These are phyloP conservation scores for Caenorhabditis briggsae DNA, from an alignment of 1,140 invertebrate genomes.

Conservation along the genomic window DNA sequence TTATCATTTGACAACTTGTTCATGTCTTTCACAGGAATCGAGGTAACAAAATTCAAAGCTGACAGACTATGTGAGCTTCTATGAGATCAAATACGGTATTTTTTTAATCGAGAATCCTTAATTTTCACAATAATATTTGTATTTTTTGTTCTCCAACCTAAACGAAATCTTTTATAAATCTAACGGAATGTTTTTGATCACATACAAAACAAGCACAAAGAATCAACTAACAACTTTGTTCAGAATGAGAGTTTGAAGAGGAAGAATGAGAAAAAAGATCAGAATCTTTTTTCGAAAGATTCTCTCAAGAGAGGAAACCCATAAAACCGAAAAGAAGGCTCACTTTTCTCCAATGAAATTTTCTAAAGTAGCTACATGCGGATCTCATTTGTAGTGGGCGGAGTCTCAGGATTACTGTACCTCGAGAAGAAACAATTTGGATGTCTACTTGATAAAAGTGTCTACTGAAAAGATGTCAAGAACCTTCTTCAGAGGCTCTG, in stretches of 20 bases:
- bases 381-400: not conserved
- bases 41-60: too few species aligned
- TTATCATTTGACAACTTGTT: too few species aligned
- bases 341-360: not conserved
- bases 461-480: conserved; percentile 43
- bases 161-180: too few species aligned
- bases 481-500: not conserved
- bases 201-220: too few species aligned
- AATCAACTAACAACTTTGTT: not conserved
- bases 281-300: not conserved
- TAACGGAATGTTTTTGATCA: too few species aligned
- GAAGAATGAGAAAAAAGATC: not conserved
- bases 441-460: conserved; percentile 27
- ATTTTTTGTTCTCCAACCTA: too few species aligned
- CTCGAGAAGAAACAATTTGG: not conserved
- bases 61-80: too few species aligned
- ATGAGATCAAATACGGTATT: too few species aligned
- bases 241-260: not conserved
- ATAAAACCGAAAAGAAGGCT: conserved; percentile 26
- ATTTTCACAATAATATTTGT: too few species aligned
- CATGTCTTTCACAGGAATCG: too few species aligned
- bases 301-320: conserved; percentile 17
- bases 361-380: not conserved
- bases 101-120: too few species aligned
- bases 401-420: conserved; percentile 12